A percentile compares a stretch with the other conserved stretches of the same genome.
These are phyloP conservation scores for Lepidothrix coronata DNA, from an alignment of 2,113 vertebrate genomes.

Conservation along the genomic window DNA sequence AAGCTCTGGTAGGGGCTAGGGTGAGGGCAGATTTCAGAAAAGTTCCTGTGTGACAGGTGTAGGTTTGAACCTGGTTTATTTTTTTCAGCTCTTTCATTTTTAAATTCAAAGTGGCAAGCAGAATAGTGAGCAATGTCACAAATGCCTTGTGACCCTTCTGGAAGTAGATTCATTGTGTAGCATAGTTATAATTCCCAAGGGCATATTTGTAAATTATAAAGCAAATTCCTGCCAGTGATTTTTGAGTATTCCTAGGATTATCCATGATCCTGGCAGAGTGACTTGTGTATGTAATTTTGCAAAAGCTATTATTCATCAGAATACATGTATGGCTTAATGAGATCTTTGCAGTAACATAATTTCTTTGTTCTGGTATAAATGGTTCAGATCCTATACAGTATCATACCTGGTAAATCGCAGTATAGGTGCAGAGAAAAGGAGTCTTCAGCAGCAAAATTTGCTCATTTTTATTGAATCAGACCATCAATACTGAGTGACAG, in stretches of 20 bases:
- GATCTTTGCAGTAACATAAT: background rate
- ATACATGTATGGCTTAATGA: background rate
- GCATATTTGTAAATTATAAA: background rate
- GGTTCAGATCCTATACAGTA: background rate
- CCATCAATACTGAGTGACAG: background rate
- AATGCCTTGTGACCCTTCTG: background rate
- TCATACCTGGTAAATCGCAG: background rate
- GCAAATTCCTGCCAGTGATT: background rate
- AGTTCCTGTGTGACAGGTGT: background rate
- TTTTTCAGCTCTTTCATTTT: background rate
- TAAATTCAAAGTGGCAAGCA: background rate
- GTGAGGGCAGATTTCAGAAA: background rate
- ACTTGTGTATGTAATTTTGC: background rate
- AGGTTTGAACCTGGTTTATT: background rate
- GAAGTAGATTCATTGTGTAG: background rate
- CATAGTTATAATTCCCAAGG: background rate
- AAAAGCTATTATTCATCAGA: constrained; percentile 6
- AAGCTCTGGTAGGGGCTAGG: background rate
- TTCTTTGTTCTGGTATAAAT: background rate
- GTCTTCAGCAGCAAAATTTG: background rate
- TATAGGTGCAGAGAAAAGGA: background rate
- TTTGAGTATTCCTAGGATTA: constrained; percentile 27
- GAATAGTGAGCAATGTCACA: background rate
- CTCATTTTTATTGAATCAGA: background rate
- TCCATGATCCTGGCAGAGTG: background rate